Evolutionary conservation across 2,888 invertebrate species (phyloP).

Genomic region (Merodon equestris): DNA sequence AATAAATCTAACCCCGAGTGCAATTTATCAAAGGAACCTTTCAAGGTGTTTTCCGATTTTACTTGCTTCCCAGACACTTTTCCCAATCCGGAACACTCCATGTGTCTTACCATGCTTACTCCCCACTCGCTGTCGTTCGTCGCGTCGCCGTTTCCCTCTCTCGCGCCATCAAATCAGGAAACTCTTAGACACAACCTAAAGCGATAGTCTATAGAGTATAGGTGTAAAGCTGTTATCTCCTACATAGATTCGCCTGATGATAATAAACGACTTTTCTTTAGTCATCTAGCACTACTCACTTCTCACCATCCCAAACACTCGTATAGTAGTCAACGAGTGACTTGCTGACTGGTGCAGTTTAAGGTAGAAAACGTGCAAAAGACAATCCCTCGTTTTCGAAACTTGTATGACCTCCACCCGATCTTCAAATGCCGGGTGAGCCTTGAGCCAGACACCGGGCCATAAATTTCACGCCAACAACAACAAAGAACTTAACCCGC

Average conservation of each 20-base stretch:
- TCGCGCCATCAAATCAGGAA: too few relatives aligned
- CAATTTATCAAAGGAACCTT: constrained; percentile 68
- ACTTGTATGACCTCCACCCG: constrained; percentile 50
- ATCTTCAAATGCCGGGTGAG: constrained; percentile 12
- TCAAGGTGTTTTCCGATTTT: constrained; percentile 68
- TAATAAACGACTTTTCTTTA: constrained; percentile 67
- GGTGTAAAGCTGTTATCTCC: constrained; percentile 67
- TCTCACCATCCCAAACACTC: neutral
- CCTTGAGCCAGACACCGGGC: constrained; percentile 64
- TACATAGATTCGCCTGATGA: constrained; percentile 65
- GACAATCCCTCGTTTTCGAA: constrained; percentile 40
- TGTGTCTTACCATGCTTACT: constrained; percentile 40
- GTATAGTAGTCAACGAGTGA: constrained; percentile 33
- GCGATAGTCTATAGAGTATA: constrained; percentile 47
- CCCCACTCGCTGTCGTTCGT: neutral
- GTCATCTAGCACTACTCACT: constrained; percentile 19
- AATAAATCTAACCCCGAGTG: constrained; percentile 67
- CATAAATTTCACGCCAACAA: constrained; percentile 63
- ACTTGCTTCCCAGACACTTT: constrained; percentile 65
- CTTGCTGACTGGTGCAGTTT: constrained; percentile 66
- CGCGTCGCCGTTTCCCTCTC: too few relatives aligned
- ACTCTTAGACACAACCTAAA: constrained; percentile 56
- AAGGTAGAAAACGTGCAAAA: constrained; percentile 50
- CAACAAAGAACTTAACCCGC: constrained; percentile 66
- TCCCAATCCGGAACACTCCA: constrained; percentile 52